Conservation (phyloP, 2,113 vertebrate genomes). For the Siphamia tubifer region DNA sequence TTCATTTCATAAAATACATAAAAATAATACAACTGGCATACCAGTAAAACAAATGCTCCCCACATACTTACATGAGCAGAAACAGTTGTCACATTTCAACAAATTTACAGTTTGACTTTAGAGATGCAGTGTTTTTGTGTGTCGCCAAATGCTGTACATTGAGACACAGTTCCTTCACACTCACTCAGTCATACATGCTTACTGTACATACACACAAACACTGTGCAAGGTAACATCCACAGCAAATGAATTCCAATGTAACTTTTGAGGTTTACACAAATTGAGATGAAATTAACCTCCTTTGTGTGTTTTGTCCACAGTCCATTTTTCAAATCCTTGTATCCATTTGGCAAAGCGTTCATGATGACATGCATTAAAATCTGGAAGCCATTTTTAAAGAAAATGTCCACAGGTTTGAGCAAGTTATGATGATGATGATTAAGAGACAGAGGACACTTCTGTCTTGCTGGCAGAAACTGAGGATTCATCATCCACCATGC, state of each 20-base stretch:
- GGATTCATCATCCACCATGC: conserved; percentile 81
- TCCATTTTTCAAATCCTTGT: conserved; percentile 19
- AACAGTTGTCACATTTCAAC: conserved; percentile 1
- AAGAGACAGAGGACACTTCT: conserved; percentile 81
- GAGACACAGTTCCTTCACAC: not conserved
- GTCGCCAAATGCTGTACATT: conserved; percentile 3
- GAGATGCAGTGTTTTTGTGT: not conserved
- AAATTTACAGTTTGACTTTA: conserved; percentile 4
- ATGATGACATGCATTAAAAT: conserved; percentile 10
- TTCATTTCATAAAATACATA: conserved; percentile 54
- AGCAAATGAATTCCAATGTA: conserved; percentile 9
- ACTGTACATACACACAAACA: not conserved
- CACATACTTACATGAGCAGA: conserved; percentile 23
- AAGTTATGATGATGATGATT: conserved; percentile 2
- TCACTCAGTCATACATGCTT: not conserved
- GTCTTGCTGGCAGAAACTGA: conserved; percentile 85
- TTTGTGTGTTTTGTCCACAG: conserved; percentile 1
- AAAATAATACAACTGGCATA: conserved; percentile 30
- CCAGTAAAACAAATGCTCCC: conserved; percentile 32
- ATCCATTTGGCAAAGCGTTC: conserved; percentile 40
- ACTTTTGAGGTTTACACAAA: conserved; percentile 7
- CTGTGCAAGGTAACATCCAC: conserved; percentile 1
- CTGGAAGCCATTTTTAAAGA: not conserved
- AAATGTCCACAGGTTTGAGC: not conserved
- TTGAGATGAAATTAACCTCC: conserved; percentile 22